phyloP scores from a whole-genome alignment of 2,888 invertebrate genomes.

The Eurois occulta region DNA sequence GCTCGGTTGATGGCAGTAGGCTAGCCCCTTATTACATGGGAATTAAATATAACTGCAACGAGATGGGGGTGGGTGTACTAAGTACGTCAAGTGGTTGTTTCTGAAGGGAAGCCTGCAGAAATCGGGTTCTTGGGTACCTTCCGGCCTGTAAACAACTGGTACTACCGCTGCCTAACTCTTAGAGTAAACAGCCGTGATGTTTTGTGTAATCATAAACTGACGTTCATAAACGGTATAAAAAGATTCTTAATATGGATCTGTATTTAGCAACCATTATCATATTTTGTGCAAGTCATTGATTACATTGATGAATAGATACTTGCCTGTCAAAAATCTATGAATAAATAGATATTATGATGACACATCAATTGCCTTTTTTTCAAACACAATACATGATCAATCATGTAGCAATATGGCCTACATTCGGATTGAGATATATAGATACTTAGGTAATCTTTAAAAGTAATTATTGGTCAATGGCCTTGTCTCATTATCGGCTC shows the following conservation, averaged over 20 bases:
- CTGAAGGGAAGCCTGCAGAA: background rate
- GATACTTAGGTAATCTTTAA: background rate
- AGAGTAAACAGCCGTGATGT: background rate
- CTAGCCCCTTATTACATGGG: background rate
- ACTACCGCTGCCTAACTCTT: background rate
- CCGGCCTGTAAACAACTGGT: background rate
- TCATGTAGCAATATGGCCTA: conserved; percentile 11
- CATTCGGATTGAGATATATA: background rate
- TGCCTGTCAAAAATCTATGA: background rate
- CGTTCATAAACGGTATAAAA: background rate
- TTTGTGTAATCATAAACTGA: background rate
- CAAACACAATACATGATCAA: conserved; percentile 10
- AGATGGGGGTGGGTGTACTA: background rate
- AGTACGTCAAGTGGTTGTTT: background rate
- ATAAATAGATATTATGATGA: background rate
- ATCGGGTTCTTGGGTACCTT: background rate
- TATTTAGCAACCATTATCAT: background rate
- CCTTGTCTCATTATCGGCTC: background rate
- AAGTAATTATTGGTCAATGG: conserved; percentile 19
- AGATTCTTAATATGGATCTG: background rate
- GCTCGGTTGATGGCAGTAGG: background rate
- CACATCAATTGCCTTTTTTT: background rate
- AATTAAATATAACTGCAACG: background rate
- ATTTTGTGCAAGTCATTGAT: conserved; percentile 34
- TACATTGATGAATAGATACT: conserved; percentile 2